Evolutionary conservation across 64 coral and sea anemone species (phyloP).

Genomic region (Anthopleura sola): DNA sequence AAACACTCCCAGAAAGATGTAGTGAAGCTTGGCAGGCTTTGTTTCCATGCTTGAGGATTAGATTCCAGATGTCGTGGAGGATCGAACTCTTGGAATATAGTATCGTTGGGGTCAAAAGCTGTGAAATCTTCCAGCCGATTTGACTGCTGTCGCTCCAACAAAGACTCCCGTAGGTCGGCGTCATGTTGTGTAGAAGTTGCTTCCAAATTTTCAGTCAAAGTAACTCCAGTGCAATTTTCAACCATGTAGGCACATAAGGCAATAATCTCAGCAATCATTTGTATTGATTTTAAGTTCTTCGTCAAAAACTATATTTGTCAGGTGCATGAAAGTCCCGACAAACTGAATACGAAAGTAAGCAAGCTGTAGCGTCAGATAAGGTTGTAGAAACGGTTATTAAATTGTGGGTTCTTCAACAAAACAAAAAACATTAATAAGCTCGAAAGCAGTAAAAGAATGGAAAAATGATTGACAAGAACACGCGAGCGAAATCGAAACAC

Average conservation of each 20-base stretch:
- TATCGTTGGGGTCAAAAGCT: constrained; percentile 45
- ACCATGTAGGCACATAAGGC: not conserved
- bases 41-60: constrained; percentile 19
- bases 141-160: not conserved
- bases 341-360: no score
- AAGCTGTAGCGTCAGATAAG: no score
- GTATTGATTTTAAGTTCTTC: no score
- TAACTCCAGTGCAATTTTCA: not conserved
- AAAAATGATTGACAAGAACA: not conserved
- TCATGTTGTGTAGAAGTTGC: not conserved
- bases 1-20: not conserved
- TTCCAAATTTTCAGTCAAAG: not conserved
- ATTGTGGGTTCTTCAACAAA: no score
- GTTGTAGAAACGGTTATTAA: no score
- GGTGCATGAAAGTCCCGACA: no score
- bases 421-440: no score
- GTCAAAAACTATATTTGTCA: no score
- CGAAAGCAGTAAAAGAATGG: no score
- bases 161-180: not conserved
- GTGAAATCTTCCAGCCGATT: constrained; percentile 24
- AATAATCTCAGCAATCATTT: no score
- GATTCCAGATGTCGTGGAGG: not conserved
- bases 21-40: not conserved
- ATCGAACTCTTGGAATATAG: constrained; percentile 75
- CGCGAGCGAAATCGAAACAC: no score